phyloP scores from a whole-genome alignment of 2,113 vertebrate species.

The Tachysurus fulvidraco region DNA sequence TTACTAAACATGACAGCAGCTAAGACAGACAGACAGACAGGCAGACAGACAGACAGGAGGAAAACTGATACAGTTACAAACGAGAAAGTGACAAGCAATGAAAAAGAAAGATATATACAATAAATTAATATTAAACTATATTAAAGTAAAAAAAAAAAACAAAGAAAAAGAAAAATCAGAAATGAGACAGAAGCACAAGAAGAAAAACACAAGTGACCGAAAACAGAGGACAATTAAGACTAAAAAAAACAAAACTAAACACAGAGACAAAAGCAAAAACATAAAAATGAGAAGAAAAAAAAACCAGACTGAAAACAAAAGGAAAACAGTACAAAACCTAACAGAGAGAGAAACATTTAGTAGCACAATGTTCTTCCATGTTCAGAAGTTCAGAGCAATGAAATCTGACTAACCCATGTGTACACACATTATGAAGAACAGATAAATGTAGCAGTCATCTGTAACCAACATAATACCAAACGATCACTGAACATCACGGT shows the following conservation, averaged over 20 bases:
- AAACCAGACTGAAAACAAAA: too few relatives aligned
- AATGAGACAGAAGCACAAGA: too few relatives aligned
- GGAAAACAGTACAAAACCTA: too few relatives aligned
- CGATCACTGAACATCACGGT: not conserved
- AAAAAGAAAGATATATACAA: too few relatives aligned
- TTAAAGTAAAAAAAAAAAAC: not conserved
- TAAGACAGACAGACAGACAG: not conserved
- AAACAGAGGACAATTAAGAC: too few relatives aligned
- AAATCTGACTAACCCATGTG: not conserved
- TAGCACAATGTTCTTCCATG: not conserved
- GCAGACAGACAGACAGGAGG: not conserved
- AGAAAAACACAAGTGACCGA: too few relatives aligned
- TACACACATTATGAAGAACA: not conserved
- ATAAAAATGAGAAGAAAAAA: too few relatives aligned
- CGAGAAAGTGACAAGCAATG: not conserved
- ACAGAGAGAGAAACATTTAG: not conserved
- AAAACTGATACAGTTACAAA: not conserved
- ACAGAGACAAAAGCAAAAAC: too few relatives aligned
- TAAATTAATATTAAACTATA: not conserved
- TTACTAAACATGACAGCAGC: not conserved
- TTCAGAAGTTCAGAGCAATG: not conserved
- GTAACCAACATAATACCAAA: not conserved
- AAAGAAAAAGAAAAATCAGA: too few relatives aligned
- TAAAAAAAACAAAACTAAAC: too few relatives aligned
- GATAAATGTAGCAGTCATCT: not conserved